These are phyloP conservation scores for Prostheceraeus crozeri DNA, from an alignment of 2,888 invertebrate genomes.

Conservation along the genomic window DNA sequence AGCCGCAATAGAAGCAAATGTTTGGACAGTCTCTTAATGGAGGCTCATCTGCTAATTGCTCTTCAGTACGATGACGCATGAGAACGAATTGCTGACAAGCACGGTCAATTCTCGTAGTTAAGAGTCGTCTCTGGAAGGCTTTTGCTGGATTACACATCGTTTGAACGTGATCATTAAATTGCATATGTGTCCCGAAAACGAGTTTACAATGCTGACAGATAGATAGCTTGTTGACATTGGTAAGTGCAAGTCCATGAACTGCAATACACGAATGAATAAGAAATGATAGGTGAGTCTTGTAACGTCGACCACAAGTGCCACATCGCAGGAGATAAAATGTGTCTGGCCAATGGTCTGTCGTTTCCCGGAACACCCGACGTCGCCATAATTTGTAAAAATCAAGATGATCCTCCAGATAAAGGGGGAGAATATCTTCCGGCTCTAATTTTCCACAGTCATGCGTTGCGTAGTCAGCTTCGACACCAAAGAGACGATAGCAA, in stretches of 20 bases:
- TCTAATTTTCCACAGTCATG: constrained; percentile 2
- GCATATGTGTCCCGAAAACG: constrained; percentile 1
- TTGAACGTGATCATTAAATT: not conserved
- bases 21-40: constrained; percentile 4
- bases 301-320: not conserved
- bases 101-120: not conserved
- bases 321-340: constrained; percentile 1
- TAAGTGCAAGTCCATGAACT: not conserved
- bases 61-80: not conserved
- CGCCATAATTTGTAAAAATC: constrained; percentile 3
- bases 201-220: constrained; percentile 14
- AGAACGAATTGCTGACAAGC: constrained; percentile 21
- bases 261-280: constrained; percentile 10
- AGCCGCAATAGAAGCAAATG: constrained; percentile 9
- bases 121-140: not conserved
- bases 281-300: not conserved
- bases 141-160: not conserved
- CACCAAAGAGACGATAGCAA: constrained; percentile 4
- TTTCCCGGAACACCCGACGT: constrained; percentile 2
- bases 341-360: not conserved
- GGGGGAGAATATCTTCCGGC: not conserved
- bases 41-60: not conserved
- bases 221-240: not conserved
- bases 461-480: not conserved
- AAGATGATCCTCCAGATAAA: not conserved